Evolutionary conservation across 2,888 invertebrate species (phyloP).

Genomic region (Nycteola revayana): DNA sequence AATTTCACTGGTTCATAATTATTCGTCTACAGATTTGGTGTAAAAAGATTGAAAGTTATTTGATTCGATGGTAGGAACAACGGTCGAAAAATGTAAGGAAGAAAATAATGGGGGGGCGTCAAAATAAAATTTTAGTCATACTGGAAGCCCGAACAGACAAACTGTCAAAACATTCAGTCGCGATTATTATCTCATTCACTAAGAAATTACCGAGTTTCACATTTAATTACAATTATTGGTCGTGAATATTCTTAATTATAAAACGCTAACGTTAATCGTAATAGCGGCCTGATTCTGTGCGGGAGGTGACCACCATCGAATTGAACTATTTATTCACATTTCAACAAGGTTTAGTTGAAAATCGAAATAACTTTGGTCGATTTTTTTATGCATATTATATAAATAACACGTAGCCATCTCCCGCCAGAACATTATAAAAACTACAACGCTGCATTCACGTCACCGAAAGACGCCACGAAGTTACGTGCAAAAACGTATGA

Average conservation of each 20-base stretch:
- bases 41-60: slow-evolving; percentile 13
- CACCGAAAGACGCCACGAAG: slow-evolving; percentile 51
- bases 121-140: slow-evolving; percentile 65
- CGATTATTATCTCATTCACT: slow-evolving; percentile 73
- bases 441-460: slow-evolving; percentile 54
- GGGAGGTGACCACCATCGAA: slow-evolving; percentile 42
- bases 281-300: slow-evolving; percentile 52
- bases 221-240: slow-evolving; percentile 80
- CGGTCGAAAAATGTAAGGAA: slow-evolving; percentile 21
- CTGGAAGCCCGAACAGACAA: slow-evolving; percentile 80
- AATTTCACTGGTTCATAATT: slow-evolving; percentile 55
- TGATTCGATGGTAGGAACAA: slow-evolving; percentile 26
- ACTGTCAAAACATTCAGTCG: slow-evolving; percentile 76
- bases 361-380: slow-evolving; percentile 17
- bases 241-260: slow-evolving; percentile 71
- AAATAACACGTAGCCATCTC: slow-evolving; percentile 41
- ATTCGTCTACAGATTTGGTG: slow-evolving; percentile 30
- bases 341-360: slow-evolving; percentile 14
- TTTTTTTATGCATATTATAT: slow-evolving; percentile 23
- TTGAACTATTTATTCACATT: slow-evolving; percentile 13
- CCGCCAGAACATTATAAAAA: slow-evolving; percentile 50
- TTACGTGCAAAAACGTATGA: slow-evolving; percentile 81
- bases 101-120: slow-evolving; percentile 48
- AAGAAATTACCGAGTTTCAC: slow-evolving; percentile 71
- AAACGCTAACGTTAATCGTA: slow-evolving; percentile 61